Evolutionary conservation across 1,140 invertebrate genomes (phyloP).

Genomic region (Ips nitidus): DNA sequence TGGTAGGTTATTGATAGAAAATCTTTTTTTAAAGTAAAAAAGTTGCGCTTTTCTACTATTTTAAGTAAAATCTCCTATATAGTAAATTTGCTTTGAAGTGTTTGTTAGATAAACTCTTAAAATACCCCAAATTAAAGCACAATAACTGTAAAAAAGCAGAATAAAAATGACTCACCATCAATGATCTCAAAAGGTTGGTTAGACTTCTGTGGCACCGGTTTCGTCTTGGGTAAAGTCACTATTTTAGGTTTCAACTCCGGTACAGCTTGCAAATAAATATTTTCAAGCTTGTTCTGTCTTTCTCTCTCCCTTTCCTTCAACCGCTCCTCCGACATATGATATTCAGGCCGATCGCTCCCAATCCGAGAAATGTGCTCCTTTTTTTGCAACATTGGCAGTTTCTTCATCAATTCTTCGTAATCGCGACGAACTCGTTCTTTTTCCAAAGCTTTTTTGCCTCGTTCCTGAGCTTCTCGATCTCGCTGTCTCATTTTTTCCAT

Average conservation of each 20-base stretch:
- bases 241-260: conserved; percentile 38
- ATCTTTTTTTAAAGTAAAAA: too few relatives aligned
- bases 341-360: conserved; percentile 43
- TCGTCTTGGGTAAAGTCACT: conserved; percentile 39
- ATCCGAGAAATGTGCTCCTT: conserved; percentile 47
- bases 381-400: conserved; percentile 51
- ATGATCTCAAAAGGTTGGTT: conserved; percentile 32
- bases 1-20: too few relatives aligned
- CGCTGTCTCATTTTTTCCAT: conserved; percentile 40
- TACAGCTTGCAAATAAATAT: conserved; percentile 45
- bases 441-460: conserved; percentile 55
- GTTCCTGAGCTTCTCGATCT: conserved; percentile 48
- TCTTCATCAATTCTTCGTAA: conserved; percentile 54
- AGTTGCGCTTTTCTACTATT: too few relatives aligned
- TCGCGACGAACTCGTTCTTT: conserved; percentile 55
- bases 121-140: too few relatives aligned
- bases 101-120: too few relatives aligned
- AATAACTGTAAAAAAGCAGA: too few relatives aligned
- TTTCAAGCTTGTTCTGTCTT: conserved; percentile 47
- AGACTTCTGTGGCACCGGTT: conserved; percentile 9
- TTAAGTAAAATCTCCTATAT: too few relatives aligned
- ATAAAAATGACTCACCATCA: conserved; percentile 13
- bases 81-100: too few relatives aligned
- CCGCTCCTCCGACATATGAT: conserved; percentile 48
- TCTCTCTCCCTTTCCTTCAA: conserved; percentile 41